Conservation (phyloP, 2,113 vertebrate species). For the Aptenodytes forsteri region DNA sequence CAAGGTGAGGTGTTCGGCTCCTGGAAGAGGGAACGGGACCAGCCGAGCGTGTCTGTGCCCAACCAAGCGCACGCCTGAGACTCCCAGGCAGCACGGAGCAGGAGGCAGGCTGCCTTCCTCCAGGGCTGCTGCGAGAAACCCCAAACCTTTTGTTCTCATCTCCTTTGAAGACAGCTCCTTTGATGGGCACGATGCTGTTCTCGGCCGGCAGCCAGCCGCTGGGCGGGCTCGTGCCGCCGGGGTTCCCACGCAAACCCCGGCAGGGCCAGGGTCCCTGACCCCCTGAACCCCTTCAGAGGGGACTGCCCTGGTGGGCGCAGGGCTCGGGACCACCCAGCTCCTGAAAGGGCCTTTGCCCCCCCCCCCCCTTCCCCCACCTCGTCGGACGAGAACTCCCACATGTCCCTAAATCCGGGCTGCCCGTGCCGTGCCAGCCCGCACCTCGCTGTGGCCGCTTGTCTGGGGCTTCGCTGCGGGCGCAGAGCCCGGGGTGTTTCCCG, state of each 20-base stretch:
- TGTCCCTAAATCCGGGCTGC: not conserved
- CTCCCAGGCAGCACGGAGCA: not conserved
- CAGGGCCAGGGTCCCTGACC: not conserved
- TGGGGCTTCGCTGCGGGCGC: not conserved
- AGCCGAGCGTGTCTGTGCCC: not conserved
- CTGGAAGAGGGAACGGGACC: not conserved
- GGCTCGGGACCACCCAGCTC: not conserved
- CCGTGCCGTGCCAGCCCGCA: rapidly evolving
- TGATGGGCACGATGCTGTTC: not conserved
- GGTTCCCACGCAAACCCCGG: not conserved
- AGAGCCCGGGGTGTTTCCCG: not conserved
- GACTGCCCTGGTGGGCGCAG: not conserved
- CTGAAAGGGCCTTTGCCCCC: not conserved
- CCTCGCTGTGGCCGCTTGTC: not conserved
- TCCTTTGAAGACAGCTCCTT: not conserved
- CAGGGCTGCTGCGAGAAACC: not conserved
- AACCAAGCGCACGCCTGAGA: not conserved
- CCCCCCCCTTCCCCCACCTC: no score
- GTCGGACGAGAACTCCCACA: rapidly evolving
- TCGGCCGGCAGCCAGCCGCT: not conserved
- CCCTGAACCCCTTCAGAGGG: not conserved
- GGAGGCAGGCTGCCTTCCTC: not conserved
- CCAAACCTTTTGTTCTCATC: not conserved
- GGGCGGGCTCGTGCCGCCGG: not conserved
- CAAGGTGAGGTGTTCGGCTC: not conserved